These are phyloP conservation scores for Heliangelus exortis DNA, from an alignment of 2,797 vertebrate species.

Conservation along the genomic window DNA sequence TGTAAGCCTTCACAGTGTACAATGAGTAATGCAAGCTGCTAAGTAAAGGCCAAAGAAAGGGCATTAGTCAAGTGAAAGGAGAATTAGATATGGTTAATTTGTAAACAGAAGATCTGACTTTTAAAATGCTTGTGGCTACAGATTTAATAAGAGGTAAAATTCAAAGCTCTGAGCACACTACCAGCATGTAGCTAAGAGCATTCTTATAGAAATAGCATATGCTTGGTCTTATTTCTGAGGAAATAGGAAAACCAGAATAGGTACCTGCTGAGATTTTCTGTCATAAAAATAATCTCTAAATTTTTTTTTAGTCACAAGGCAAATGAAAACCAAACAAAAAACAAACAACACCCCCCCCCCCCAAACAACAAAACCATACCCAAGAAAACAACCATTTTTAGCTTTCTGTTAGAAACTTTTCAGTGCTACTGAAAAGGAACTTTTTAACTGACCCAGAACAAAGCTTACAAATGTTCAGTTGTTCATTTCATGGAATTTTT, in stretches of 20 bases:
- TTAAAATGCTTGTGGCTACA: background rate
- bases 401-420: background rate
- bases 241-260: background rate
- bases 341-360: background rate
- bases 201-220: background rate
- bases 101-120: conserved; percentile 19
- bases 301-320: background rate
- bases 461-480: background rate
- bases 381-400: background rate
- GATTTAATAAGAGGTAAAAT: background rate
- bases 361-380: background rate
- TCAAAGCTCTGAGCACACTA: background rate
- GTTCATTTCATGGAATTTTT: background rate
- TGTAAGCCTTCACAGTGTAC: background rate
- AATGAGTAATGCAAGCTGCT: background rate
- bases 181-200: background rate
- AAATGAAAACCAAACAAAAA: background rate
- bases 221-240: background rate
- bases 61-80: background rate
- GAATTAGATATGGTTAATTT: conserved; percentile 40
- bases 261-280: background rate
- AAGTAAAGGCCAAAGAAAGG: conserved; percentile 24
- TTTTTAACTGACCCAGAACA: background rate
- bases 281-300: background rate
- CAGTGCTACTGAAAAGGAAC: background rate